Evolutionary conservation across 2,797 vertebrate species (phyloP), one percentile per base, ranked within the genome.

Genomic region (Phrynocephalus guinanensis): DNA sequence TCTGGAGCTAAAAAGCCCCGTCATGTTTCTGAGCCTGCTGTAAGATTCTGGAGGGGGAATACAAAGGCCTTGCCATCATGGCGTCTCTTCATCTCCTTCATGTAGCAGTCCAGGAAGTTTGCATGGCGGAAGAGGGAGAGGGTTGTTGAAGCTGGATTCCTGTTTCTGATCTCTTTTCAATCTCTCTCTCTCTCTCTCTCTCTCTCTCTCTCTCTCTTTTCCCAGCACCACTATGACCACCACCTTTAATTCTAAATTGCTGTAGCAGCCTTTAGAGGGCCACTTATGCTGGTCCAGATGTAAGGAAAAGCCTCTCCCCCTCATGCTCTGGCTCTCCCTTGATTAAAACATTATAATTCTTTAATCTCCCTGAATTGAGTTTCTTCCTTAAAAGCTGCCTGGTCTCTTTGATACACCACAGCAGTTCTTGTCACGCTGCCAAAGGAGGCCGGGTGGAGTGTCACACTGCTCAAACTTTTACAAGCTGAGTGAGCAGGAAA

Each of bases 401-500:
- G 93, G 80, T 91, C 93, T 87, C 73, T 91, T 91, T 52, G 52
- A 92, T 92, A 91, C 91, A 87, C 90, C 90, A 81, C 85, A 68
- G 77, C 84, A 79, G 93, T 92, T 95, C 93, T 90, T 95, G 94
- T 95, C 94, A 95, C 63, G 84, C 93, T 95, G 95, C 95, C 95
- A 95, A 94, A 80, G 91, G 94, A 95, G 95, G 95, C 94, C 88
- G 93, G 89, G 95, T 93, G 91, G 93, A 90, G 93, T 91, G 94
- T 95, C 95, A 95, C 95, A 95, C 11, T 92, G 94, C 79, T 88
- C 94, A 83, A 95, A 95, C 94, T 95, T 95, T 95, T 95, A 93
- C 95, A 93, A 90, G 94, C 93, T 86, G 87, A 92, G 90, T 33
- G 80, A 94, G 91, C 83, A 92, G 94, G 93, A 93, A 92, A 92